phyloP scores from a whole-genome alignment of 2,113 vertebrate species.

The Climacteris rufus region DNA sequence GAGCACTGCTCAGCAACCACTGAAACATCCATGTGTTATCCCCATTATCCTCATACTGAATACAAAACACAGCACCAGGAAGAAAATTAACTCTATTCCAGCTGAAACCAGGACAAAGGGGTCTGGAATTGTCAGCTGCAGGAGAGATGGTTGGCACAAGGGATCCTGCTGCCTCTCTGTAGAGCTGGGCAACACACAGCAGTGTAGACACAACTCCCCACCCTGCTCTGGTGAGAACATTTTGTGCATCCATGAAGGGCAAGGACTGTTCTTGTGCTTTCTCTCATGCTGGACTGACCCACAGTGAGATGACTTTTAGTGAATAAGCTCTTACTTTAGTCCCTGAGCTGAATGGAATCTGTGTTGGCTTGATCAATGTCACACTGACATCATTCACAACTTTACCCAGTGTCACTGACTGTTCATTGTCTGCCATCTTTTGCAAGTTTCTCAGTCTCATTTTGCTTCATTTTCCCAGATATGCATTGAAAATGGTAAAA shows the following conservation, averaged over 20 bases:
- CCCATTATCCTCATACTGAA: too few species aligned
- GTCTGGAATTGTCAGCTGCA: background rate
- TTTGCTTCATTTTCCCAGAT: background rate
- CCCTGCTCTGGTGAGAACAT: accelerated
- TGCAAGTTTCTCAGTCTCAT: background rate
- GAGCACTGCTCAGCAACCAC: background rate
- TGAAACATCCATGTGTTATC: background rate
- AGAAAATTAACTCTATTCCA: background rate
- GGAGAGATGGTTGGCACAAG: background rate
- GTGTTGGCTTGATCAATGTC: background rate
- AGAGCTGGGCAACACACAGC: background rate
- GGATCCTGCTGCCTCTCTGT: background rate
- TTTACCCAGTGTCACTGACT: background rate
- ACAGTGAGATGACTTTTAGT: background rate
- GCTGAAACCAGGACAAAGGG: too few species aligned
- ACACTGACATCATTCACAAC: background rate
- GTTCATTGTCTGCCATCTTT: background rate
- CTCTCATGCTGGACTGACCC: background rate
- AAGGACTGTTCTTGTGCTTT: background rate
- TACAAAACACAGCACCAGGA: background rate
- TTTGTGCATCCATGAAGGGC: background rate
- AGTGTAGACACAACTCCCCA: accelerated
- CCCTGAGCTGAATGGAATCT: background rate
- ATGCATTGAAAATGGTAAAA: background rate
- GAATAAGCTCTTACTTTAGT: background rate